These are phyloP conservation scores for Sphaeramia orbicularis DNA, from an alignment of 2,797 vertebrate genomes.

Conservation along the genomic window DNA sequence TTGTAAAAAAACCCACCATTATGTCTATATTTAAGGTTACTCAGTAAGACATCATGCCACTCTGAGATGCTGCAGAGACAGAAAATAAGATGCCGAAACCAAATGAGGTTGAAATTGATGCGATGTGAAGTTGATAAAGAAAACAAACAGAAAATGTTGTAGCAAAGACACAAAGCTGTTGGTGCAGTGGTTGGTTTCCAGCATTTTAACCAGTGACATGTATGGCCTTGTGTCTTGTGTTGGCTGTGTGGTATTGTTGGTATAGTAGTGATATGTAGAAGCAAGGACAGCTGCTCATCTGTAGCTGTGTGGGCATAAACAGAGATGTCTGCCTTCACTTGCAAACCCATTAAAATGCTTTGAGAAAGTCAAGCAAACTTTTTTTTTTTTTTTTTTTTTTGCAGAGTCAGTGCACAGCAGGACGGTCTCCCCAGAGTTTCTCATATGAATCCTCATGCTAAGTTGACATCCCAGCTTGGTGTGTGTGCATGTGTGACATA, in stretches of 20 bases:
- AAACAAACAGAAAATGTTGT: too few species aligned
- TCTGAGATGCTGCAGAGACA: too few species aligned
- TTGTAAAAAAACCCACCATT: too few species aligned
- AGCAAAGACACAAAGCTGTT: too few species aligned
- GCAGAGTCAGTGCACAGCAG: neutral
- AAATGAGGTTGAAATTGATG: too few species aligned
- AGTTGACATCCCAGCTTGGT: neutral
- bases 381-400: neutral
- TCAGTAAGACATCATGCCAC: too few species aligned
- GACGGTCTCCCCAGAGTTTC: neutral
- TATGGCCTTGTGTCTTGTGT: neutral
- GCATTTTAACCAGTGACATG: neutral
- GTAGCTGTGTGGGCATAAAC: neutral
- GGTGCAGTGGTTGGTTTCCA: slow-evolving; percentile 1
- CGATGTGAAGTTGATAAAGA: too few species aligned
- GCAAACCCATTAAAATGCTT: slow-evolving; percentile 19
- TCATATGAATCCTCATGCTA: neutral
- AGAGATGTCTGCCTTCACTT: neutral
- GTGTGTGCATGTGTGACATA: slow-evolving; percentile 2
- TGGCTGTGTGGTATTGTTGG: neutral
- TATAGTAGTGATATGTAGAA: neutral
- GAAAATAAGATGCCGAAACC: too few species aligned
- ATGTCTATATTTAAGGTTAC: too few species aligned
- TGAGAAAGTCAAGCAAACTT: slow-evolving; percentile 8
- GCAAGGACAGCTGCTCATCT: neutral